Evolutionary conservation across 2,113 vertebrate species (phyloP).

Genomic region (Pseudopipra pipra): DNA sequence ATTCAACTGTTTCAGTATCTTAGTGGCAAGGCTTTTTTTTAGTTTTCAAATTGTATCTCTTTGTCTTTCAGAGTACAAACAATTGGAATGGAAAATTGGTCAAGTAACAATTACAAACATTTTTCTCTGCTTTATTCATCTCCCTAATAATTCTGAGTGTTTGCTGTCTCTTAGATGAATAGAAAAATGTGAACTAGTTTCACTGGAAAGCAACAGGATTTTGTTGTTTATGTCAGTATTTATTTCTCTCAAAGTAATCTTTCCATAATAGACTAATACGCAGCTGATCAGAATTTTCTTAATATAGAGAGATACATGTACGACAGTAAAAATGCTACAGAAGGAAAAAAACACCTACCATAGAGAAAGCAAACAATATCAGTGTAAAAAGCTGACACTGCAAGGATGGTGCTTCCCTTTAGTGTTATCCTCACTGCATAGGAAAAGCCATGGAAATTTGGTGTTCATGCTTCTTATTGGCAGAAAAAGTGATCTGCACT

Average conservation of each 20-base stretch:
- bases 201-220: not conserved
- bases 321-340: not conserved
- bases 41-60: not conserved
- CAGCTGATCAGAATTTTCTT: not conserved
- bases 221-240: not conserved
- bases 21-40: not conserved
- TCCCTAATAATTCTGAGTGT: not conserved
- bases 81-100: constrained; percentile 1
- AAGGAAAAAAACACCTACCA: not conserved
- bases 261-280: not conserved
- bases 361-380: not conserved
- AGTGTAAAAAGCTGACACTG: not conserved
- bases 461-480: not conserved
- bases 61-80: not conserved
- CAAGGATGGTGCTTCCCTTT: not conserved
- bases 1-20: not conserved
- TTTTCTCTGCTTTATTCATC: not conserved
- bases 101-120: not conserved
- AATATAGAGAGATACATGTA: not conserved
- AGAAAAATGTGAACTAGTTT: not conserved
- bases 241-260: not conserved
- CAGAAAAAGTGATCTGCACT: not conserved
- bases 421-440: not conserved
- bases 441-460: not conserved
- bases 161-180: not conserved